These are phyloP conservation scores for Plectrocnemia conspersa DNA, from an alignment of 1,140 invertebrate genomes.

Conservation along the genomic window DNA sequence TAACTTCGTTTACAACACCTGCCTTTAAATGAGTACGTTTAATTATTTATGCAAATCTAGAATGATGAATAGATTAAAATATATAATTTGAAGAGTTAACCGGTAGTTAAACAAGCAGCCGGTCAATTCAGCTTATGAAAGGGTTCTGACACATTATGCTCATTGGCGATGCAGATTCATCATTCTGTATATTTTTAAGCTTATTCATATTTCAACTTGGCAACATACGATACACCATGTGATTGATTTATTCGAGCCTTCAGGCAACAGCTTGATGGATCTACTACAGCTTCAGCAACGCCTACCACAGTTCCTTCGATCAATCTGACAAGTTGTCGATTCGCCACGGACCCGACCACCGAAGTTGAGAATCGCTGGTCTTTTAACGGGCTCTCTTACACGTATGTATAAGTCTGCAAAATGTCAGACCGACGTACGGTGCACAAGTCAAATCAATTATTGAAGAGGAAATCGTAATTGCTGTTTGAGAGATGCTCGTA, in stretches of 20 bases:
- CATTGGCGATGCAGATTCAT: too few relatives aligned
- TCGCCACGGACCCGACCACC: not conserved
- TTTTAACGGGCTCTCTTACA: not conserved
- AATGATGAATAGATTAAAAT: too few relatives aligned
- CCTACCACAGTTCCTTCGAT: slow-evolving; percentile 1
- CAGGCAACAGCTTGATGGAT: slow-evolving; percentile 13
- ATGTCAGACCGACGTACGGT: not conserved
- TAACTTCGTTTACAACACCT: too few relatives aligned
- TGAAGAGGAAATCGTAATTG: slow-evolving; percentile 6
- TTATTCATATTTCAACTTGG: too few relatives aligned
- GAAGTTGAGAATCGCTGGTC: not conserved
- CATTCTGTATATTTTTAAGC: too few relatives aligned
- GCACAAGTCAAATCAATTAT: slow-evolving; percentile 9
- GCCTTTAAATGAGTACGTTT: too few relatives aligned
- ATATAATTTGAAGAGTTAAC: too few relatives aligned
- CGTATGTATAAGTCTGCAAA: slow-evolving; percentile 4
- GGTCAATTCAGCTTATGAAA: too few relatives aligned
- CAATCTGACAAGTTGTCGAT: slow-evolving; percentile 12
- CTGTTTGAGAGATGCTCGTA: not conserved
- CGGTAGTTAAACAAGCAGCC: too few relatives aligned
- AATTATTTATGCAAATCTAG: too few relatives aligned
- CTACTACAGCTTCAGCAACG: not conserved
- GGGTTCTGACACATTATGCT: too few relatives aligned
- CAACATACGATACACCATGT: not conserved
- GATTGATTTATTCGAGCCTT: slow-evolving; percentile 12